phyloP scores from a whole-genome alignment of 2,113 vertebrate species.

The Sterrhoptilus dennistouni region DNA sequence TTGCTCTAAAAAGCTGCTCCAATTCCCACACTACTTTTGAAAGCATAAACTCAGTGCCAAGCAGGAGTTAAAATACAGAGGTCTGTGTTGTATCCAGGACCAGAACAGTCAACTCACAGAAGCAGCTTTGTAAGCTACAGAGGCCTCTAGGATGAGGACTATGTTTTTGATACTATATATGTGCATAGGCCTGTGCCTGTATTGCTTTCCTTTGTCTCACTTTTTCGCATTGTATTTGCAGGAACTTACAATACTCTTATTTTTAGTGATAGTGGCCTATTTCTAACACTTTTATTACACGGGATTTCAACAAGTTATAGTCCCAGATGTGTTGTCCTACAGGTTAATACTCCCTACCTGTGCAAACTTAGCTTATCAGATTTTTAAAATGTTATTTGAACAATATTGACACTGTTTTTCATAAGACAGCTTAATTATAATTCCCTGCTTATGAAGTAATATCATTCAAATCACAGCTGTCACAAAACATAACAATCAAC shows the following conservation, averaged over 20 bases:
- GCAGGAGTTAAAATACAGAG: not conserved
- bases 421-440: not conserved
- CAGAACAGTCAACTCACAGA: not conserved
- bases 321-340: not conserved
- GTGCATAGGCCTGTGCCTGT: not conserved
- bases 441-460: not conserved
- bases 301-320: not conserved
- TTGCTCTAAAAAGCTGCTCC: not conserved
- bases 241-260: not conserved
- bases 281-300: not conserved
- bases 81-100: not conserved
- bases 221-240: not conserved
- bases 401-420: not conserved
- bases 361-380: not conserved
- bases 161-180: not conserved
- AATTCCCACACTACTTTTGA: not conserved
- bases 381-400: not conserved
- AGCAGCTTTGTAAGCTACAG: not conserved
- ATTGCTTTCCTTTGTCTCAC: not conserved
- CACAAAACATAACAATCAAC: not conserved
- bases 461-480: not conserved
- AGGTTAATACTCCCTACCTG: not conserved
- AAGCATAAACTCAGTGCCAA: not conserved
- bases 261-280: not conserved
- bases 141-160: not conserved